These are phyloP conservation scores for Pseudorhombus dupliciocellatus DNA, from an alignment of 2,113 vertebrate species.

Conservation along the genomic window DNA sequence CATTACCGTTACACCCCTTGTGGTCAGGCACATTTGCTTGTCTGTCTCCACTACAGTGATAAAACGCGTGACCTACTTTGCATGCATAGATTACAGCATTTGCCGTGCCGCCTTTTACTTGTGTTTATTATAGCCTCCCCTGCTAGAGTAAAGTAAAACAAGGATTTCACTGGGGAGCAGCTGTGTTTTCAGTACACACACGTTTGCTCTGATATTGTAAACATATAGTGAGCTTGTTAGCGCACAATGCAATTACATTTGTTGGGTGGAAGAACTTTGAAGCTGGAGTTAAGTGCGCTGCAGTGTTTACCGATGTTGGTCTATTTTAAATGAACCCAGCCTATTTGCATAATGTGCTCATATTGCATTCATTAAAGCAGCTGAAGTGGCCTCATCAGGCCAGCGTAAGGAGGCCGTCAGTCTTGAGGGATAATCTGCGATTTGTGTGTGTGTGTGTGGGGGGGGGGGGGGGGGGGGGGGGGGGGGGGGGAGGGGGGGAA, in stretches of 20 bases:
- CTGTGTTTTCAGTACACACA: constrained; percentile 58
- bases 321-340: background rate
- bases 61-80: constrained; percentile 72
- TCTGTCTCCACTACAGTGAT: constrained; percentile 52
- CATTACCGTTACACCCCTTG: constrained; percentile 67
- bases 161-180: constrained; percentile 55
- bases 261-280: constrained; percentile 3
- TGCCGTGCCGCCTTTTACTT: constrained; percentile 33
- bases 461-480: constrained; percentile 29
- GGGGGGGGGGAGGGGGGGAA: constrained; percentile 18
- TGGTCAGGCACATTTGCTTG: constrained; percentile 48
- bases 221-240: constrained; percentile 17
- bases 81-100: constrained; percentile 60
- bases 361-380: constrained; percentile 24
- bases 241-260: constrained; percentile 18
- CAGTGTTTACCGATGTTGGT: constrained; percentile 4
- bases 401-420: constrained; percentile 34
- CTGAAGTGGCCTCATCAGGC: constrained; percentile 32
- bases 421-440: constrained; percentile 56
- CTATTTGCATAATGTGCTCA: constrained; percentile 2
- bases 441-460: constrained; percentile 52
- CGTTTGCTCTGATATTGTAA: constrained; percentile 51
- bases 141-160: constrained; percentile 46
- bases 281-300: background rate
- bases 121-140: constrained; percentile 53